These are phyloP conservation scores for Drosophila mulleri DNA, from an alignment of 2,888 invertebrate genomes.

Conservation along the genomic window DNA sequence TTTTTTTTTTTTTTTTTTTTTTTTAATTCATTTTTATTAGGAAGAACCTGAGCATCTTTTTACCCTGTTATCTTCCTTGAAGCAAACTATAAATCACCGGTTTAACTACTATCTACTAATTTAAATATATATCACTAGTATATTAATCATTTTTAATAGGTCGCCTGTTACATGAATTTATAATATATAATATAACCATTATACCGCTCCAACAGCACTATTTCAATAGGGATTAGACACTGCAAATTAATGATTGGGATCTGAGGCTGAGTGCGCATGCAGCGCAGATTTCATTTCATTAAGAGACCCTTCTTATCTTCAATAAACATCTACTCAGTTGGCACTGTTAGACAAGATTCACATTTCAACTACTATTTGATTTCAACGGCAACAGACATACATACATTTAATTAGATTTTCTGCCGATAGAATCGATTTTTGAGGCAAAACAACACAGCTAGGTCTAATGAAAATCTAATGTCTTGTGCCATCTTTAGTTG, in stretches of 20 bases:
- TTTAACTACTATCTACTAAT: too few species aligned
- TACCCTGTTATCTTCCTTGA: too few species aligned
- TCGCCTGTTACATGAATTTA: not conserved
- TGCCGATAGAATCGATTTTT: constrained; percentile 4
- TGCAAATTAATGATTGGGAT: not conserved
- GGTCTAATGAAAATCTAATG: not conserved
- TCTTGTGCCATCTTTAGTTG: not conserved
- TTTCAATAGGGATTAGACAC: not conserved
- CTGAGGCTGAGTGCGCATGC: not conserved
- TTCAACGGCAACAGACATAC: not conserved
- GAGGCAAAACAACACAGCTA: not conserved
- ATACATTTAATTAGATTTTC: not conserved
- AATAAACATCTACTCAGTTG: not conserved
- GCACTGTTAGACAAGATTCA: not conserved
- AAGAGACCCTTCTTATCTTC: not conserved
- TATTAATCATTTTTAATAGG: too few species aligned
- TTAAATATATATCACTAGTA: too few species aligned
- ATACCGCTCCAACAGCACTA: not conserved
- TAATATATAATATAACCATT: not conserved
- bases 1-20: too few species aligned
- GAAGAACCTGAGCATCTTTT: too few species aligned
- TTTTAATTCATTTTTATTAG: too few species aligned
- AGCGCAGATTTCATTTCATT: not conserved
- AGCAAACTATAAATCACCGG: too few species aligned
- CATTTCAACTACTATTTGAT: constrained; percentile 3